Evolutionary conservation across 2,113 vertebrate species (phyloP).

Genomic region (Melozone crissalis): DNA sequence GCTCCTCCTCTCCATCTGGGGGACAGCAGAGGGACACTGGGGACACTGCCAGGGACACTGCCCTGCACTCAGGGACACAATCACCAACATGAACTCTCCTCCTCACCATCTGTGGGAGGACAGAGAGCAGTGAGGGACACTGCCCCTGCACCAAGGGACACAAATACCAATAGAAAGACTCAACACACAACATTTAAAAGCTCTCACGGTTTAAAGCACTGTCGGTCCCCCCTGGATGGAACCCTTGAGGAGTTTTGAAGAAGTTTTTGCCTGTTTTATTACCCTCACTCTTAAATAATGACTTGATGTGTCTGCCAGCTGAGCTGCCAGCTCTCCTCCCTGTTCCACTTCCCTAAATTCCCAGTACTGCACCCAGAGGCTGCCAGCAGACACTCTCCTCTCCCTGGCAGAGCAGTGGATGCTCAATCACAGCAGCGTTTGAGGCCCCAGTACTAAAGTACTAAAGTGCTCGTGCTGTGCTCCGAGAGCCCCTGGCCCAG

Average conservation of each 20-base stretch:
- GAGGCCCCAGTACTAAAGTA: accelerated
- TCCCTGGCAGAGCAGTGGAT: neutral
- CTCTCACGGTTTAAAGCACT: neutral
- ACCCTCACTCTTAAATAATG: neutral
- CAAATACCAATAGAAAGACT: neutral
- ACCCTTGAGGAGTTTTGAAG: neutral
- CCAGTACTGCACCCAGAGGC: neutral
- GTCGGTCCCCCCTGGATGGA: neutral
- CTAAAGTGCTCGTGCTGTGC: neutral
- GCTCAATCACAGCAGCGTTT: neutral
- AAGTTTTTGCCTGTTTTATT: neutral
- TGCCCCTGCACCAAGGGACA: too few relatives aligned
- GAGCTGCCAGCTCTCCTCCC: neutral
- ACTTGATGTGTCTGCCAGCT: neutral
- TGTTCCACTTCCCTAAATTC: neutral
- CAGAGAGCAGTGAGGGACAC: neutral
- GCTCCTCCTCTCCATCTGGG: neutral
- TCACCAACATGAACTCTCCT: neutral
- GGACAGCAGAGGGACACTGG: too few relatives aligned
- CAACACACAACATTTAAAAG: neutral
- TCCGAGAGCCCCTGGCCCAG: neutral
- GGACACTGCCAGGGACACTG: neutral
- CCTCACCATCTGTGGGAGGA: neutral
- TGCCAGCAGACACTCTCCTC: neutral
- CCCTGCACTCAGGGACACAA: neutral